Base-by-base conservation (phyloP, 2,797 vertebrate species). In the Platalea minor region DNA sequence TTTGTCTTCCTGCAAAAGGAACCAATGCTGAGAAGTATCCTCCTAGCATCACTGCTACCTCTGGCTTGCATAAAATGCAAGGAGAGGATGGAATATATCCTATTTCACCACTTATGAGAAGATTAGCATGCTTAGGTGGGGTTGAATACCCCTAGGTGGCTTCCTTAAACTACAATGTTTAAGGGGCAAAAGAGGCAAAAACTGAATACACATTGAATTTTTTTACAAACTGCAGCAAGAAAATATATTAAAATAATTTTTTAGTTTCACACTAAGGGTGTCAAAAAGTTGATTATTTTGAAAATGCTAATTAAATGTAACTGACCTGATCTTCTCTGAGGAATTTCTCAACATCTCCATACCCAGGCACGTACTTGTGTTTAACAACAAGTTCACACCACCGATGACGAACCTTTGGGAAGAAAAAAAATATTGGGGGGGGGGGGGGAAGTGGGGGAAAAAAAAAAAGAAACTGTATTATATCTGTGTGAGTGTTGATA, bases 371-470 rank as follows among this genome's bases (percentile, higher is more conserved):
- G 48, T 98, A 96, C 50, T 97, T 98, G 73, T 99, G 98, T 95
- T 99, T 99, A 76, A 99, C 96, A 69, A 99, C 96, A 91, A 99
- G 98, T 94, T 99, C 99, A 97, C 99, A 99, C 99, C 99, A 99
- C 68, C 99, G 98, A 98, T 99, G 99, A 45, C 98, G 98, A 91
- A 99, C 98, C 99, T 99, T 48, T 17, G 54, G 59, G 67, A 85
- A 54, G 9, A 92, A 41, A 72, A 77, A 24, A 24, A n/a, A 28
- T 9, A 59, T 72, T 33, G 35, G 59, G 19, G 14, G 21, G 8
- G 5, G 11, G 41, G 13, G 41, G 41, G 41, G 37, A 39, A 11
- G 37, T 39, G 37, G 37, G 37, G 37, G 10, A n/a, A 13, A 39
- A 35, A 28, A 7, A 4, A 20, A 7, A 28, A 31, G 2, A 29